Percentiles rank a stretch among this genome's conserved stretches.
These are phyloP conservation scores for Rhegmatorhina hoffmannsi DNA, from an alignment of 2,113 vertebrate genomes.

Conservation along the genomic window DNA sequence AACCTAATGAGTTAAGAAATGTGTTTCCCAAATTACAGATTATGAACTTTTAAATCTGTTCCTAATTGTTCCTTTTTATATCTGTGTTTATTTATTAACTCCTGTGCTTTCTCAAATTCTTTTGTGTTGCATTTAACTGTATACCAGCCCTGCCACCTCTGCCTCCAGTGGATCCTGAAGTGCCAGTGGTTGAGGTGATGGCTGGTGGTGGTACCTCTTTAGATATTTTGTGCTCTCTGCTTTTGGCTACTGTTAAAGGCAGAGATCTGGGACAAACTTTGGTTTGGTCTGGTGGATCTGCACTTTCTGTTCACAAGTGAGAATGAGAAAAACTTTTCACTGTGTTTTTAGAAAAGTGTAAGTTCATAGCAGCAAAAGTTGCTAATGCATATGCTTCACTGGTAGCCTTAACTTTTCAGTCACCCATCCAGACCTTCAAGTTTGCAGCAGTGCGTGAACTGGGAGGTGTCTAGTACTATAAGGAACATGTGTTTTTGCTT, in stretches of 20 bases:
- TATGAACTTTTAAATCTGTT: not conserved
- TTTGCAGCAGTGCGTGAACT: not conserved
- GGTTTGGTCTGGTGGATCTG: not conserved
- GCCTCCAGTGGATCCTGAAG: not conserved
- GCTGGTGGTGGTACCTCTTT: not conserved
- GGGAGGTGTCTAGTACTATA: not conserved
- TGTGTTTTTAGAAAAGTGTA: not conserved
- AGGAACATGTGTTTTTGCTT: not conserved
- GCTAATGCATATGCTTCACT: not conserved
- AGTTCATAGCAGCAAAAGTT: not conserved
- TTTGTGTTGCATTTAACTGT: not conserved
- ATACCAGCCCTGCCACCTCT: not conserved
- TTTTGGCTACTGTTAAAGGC: not conserved
- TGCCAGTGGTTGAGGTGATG: fast-evolving
- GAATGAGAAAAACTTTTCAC: not conserved
- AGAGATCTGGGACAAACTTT: not conserved
- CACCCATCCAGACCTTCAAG: not conserved
- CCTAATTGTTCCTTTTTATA: not conserved
- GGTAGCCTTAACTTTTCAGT: not conserved
- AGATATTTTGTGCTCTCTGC: not conserved
- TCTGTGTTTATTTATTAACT: not conserved
- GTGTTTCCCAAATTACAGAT: not conserved
- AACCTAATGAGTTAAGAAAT: not conserved
- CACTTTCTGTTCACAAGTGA: not conserved
- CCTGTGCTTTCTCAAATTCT: not conserved